A percentile compares a stretch with the other conserved stretches of the same genome.
These are phyloP conservation scores for Alauda arvensis DNA, from an alignment of 2,797 vertebrate genomes.

Conservation along the genomic window DNA sequence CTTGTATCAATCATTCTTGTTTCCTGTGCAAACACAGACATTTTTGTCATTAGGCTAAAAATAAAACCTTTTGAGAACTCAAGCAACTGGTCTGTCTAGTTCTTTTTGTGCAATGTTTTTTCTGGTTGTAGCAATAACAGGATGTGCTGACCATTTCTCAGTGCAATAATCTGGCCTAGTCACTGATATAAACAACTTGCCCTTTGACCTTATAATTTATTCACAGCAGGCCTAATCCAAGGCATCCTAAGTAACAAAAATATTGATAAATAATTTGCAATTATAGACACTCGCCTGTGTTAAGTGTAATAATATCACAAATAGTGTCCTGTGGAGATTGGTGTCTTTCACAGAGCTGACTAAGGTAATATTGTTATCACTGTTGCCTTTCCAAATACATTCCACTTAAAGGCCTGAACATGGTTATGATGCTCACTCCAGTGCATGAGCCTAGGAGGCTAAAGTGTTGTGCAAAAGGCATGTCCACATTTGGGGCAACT, in stretches of 20 bases:
- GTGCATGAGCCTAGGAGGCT: background rate
- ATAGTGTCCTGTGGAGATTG: background rate
- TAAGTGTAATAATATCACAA: background rate
- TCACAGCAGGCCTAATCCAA: constrained; percentile 14
- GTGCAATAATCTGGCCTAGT: constrained; percentile 15
- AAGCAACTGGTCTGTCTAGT: constrained; percentile 52
- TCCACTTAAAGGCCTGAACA: background rate
- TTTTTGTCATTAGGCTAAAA: constrained; percentile 71
- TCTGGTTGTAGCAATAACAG: constrained; percentile 38
- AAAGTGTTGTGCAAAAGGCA: background rate
- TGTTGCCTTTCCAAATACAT: background rate
- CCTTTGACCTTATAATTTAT: constrained; percentile 42
- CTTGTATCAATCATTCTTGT: constrained; percentile 54
- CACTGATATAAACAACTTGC: constrained; percentile 26
- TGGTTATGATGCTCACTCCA: background rate
- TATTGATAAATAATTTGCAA: constrained; percentile 47
- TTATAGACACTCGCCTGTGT: background rate
- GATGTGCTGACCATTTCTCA: constrained; percentile 29
- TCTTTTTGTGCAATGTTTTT: constrained; percentile 38
- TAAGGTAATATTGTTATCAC: background rate
- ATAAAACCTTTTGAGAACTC: constrained; percentile 56
- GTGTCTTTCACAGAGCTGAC: background rate
- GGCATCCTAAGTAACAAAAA: constrained; percentile 45
- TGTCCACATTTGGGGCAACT: background rate
- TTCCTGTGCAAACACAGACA: constrained; percentile 72